These are phyloP conservation scores for Coccyzus lansbergi DNA, from an alignment of 2,797 vertebrate genomes.

Conservation along the genomic window DNA sequence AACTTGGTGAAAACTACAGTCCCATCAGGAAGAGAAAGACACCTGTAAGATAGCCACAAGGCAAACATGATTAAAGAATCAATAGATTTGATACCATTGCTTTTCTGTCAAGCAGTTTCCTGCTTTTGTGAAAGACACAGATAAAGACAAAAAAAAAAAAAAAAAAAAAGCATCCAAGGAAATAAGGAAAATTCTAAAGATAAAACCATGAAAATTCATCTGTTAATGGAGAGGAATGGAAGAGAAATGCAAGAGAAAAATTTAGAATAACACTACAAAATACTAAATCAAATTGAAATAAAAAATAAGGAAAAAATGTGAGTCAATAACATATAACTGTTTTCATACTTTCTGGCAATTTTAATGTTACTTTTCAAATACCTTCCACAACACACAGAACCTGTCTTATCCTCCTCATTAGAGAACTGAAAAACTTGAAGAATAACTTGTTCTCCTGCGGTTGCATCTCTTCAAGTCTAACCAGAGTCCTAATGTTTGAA, in stretches of 20 bases:
- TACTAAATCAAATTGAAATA: background rate
- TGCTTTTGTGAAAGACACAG: background rate
- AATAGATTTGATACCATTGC: background rate
- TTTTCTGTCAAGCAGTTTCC: background rate
- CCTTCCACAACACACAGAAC: background rate
- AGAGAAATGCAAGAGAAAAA: background rate
- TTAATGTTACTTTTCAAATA: background rate
- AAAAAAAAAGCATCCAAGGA: background rate
- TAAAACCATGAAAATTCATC: background rate
- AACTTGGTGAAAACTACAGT: background rate
- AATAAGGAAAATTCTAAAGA: background rate
- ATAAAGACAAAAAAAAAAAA: conserved; percentile 1
- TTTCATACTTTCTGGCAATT: background rate
- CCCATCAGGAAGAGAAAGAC: background rate
- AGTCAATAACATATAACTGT: background rate
- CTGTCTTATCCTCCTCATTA: background rate
- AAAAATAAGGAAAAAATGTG: accelerated
- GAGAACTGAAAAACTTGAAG: background rate
- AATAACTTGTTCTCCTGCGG: background rate
- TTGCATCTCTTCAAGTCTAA: background rate
- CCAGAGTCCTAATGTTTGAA: background rate
- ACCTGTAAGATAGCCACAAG: background rate
- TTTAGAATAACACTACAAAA: background rate
- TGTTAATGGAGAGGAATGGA: background rate
- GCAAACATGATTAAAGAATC: background rate